Base-by-base conservation (phyloP, 1,140 invertebrate genomes). In the Anoplophora glabripennis region DNA sequence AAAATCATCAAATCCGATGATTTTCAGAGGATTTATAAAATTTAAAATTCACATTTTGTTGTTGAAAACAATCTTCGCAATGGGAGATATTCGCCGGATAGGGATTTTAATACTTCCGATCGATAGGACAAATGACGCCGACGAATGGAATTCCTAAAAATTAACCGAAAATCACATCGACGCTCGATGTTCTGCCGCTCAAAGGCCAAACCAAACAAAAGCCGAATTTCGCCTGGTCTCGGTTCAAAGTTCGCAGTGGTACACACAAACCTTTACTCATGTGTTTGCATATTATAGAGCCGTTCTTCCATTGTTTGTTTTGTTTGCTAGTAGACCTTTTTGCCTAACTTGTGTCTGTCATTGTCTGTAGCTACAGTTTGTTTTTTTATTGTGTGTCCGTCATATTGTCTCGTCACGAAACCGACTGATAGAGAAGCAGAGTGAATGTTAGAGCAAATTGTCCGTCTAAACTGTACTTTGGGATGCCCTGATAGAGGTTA, bases 261-360 rank as follows among this genome's bases (percentile, higher is more conserved):
- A 18, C 42, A 14, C 21, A 45, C 15, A 18, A 14, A n/a, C 21
- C 17, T 45, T 45, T 18, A 45, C 21, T 45, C 46, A 28, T 48
- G 35, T 52, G 49, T 52, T 38, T 40, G 49, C 46, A 49, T 49
- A 33, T 33, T 33, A 28, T 49, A 11, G 21, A 14, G 46, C 35
- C 12, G 17, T 54, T 21, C n/a, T 18, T 54, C 17, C 53, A 44
- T 35, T 28, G 28, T 67, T 45, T 61, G 34, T 65, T 72, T 69
- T 64, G 57, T 71, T 67, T 67, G 68, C 67, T 62, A 65, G 66
- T 70, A 67, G 57, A 57, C 51, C 61, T 65, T 63, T 62, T 66
- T 61, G 55, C 63, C 47, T 71, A 74, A 74, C 72, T 75, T 76
- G 74, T 75, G 74, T 75, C 72, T 72, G 69, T 74, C 72, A 75